Evolutionary conservation across 2,797 vertebrate genomes (phyloP), one percentile per base, ranked within the genome.

Genomic region (Cossypha heuglini): DNA sequence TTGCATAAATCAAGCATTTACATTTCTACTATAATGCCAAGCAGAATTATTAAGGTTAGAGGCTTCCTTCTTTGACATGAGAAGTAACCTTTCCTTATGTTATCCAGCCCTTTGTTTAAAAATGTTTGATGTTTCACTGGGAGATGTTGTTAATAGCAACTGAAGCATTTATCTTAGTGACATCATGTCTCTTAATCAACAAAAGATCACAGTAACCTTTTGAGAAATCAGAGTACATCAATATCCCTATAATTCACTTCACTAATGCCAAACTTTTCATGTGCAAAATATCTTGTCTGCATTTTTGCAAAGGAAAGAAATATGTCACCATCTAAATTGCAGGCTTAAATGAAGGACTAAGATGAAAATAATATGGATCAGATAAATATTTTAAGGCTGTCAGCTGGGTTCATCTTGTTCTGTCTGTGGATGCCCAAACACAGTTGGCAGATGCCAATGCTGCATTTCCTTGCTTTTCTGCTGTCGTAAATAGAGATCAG

Each of bases 191-290:
- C 35, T 83, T 94, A 73, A 87, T 73, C 67, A 84, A 85, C 43
- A 74, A 76, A 94, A 86, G 52, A 80, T 83, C 88, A 73, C 48
- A 57, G 57, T 86, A 83, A 94, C 88, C 78, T 96, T 93, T 90
- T 91, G 75, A 91, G 46, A 90, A 81, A 81, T 49, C 67, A 67
- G 35, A 61, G 22, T 77, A 57, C 35, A 74, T 82, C 63, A 58
- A 11, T 82, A 85, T 63, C 45, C 22, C 37, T 62, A 1, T 77
- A 91, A 86, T 74, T 93, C 45, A 69, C n/a, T 91, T 20, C 4
- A 7, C 54, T 43, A 33, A 5, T 79, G n/a, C 66, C 42, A 79
- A 54, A 91, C 18, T 75, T 94, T 29, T 72, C 11, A 4, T 33
- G 20, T 7, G 2, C n/a, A 74, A 90, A 91, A 79, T 79, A 79